A percentile compares a stretch with the other conserved stretches of the same genome.
phyloP scores from a whole-genome alignment of 2,888 invertebrate species.

The Colletes collaris region DNA sequence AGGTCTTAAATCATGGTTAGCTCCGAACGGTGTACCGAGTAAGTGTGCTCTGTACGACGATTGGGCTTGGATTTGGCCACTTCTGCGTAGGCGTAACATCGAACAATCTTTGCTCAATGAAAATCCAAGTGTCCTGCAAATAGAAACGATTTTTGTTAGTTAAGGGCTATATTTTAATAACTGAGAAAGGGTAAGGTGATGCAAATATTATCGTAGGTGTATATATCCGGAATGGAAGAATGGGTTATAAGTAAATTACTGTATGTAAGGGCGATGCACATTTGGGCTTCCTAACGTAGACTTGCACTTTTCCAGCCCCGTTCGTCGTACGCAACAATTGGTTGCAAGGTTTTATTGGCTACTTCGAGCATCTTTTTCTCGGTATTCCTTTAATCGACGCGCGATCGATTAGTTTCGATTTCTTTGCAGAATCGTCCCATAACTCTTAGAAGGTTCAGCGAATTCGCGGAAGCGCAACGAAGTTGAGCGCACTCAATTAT shows the following conservation, averaged over 20 bases:
- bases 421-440: not conserved
- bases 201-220: conserved; percentile 3
- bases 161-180: not conserved
- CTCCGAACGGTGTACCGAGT: not conserved
- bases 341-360: no score
- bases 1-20: not conserved
- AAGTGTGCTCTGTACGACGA: not conserved
- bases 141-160: not conserved
- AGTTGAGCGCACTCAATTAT: conserved; percentile 55
- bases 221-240: conserved; percentile 35
- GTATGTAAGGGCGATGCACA: conserved; percentile 48
- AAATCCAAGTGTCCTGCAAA: no score
- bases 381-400: not conserved
- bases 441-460: conserved; percentile 7
- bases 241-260: conserved; percentile 69
- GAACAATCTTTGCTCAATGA: no score
- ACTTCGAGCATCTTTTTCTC: not conserved
- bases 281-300: conserved; percentile 61
- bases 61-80: not conserved
- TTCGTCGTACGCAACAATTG: not conserved
- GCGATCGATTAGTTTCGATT: not conserved
- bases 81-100: not conserved
- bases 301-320: conserved; percentile 20
- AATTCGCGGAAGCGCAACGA: conserved; percentile 43
- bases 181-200: not conserved